These are phyloP conservation scores for Sphaerophoria rueppellii DNA, from an alignment of 2,888 invertebrate species.

Conservation along the genomic window DNA sequence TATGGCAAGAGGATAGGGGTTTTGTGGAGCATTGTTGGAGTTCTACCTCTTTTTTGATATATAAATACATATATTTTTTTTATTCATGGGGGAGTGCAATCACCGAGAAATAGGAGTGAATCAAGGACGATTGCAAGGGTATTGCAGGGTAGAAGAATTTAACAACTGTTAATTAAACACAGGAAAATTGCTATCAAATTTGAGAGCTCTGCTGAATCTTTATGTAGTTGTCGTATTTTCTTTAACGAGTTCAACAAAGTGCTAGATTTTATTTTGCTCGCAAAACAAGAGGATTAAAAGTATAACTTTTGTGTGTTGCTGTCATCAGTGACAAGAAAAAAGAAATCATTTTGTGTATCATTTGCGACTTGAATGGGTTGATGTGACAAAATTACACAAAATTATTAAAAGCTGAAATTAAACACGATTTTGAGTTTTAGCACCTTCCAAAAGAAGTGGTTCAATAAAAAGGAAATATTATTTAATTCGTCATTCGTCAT, in stretches of 20 bases:
- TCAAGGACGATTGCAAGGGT: background rate
- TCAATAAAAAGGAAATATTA: no score
- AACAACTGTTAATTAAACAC: slow-evolving; percentile 58
- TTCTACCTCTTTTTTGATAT: slow-evolving; percentile 33
- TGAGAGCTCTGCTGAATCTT: slow-evolving; percentile 8
- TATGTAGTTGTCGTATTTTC: slow-evolving; percentile 13
- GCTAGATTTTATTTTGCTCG: background rate
- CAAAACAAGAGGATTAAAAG: no score
- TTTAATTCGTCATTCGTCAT: no score
- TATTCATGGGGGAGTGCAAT: slow-evolving; percentile 39
- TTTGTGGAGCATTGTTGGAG: background rate
- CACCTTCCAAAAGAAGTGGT: no score
- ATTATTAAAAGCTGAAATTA: no score
- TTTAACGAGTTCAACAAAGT: slow-evolving; percentile 14
- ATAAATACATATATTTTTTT: slow-evolving; percentile 23
- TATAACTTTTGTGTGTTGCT: no score
- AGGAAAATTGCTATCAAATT: slow-evolving; percentile 58
- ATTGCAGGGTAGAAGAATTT: slow-evolving; percentile 2
- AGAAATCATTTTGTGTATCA: no score
- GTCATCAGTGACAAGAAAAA: no score
- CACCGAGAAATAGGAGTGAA: slow-evolving; percentile 38
- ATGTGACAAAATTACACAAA: no score
- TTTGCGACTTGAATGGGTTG: no score
- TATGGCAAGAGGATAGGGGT: background rate
- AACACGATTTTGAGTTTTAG: no score